A percentile compares a stretch with the other conserved stretches of the same genome.
Conservation (phyloP, 2,888 invertebrate genomes). For the Diogma glabrata region DNA sequence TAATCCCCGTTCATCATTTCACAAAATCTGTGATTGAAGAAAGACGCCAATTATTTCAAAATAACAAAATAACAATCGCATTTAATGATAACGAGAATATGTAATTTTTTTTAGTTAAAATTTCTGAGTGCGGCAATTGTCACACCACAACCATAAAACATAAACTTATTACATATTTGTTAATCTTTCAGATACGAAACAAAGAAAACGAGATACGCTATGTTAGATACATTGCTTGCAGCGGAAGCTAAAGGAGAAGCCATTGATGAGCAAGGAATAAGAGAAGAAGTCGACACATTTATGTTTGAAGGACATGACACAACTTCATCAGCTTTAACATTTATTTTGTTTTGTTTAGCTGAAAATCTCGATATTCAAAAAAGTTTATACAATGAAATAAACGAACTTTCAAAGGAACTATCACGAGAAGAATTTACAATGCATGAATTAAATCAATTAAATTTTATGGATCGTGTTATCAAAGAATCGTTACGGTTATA, state of each 20-base stretch:
- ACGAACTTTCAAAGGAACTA: slow-evolving; percentile 30
- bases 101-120: slow-evolving; percentile 15
- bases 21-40: slow-evolving; percentile 36
- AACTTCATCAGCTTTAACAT: slow-evolving; percentile 41
- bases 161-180: neutral
- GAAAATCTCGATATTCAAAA: slow-evolving; percentile 39
- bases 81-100: slow-evolving; percentile 19
- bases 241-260: slow-evolving; percentile 36
- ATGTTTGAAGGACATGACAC: slow-evolving; percentile 57
- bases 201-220: slow-evolving; percentile 37
- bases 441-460: slow-evolving; percentile 27
- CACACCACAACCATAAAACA: too few relatives aligned
- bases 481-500: slow-evolving; percentile 44
- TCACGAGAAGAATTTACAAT: slow-evolving; percentile 27
- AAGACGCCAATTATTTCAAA: slow-evolving; percentile 26
- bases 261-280: slow-evolving; percentile 42
- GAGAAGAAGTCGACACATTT: slow-evolving; percentile 51
- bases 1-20: slow-evolving; percentile 34
- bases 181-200: slow-evolving; percentile 9
- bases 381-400: slow-evolving; percentile 36
- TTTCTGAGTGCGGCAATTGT: neutral
- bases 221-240: slow-evolving; percentile 44
- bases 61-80: slow-evolving; percentile 18
- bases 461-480: slow-evolving; percentile 43
- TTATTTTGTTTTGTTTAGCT: slow-evolving; percentile 41